Conservation (phyloP, 2,797 vertebrate species). For the Clarias pachynema region DNA sequence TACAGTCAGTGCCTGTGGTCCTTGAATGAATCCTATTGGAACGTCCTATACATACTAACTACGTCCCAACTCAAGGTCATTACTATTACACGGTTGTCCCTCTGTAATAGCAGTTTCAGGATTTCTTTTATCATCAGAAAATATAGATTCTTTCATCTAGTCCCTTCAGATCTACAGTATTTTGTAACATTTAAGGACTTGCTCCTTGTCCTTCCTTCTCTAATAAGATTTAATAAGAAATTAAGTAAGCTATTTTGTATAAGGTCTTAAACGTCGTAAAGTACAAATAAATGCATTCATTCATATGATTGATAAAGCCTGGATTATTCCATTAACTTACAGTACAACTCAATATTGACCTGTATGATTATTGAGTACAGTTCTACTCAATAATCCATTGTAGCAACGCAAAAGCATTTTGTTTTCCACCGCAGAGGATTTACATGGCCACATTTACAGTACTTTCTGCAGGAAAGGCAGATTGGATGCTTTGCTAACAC, state of each 20-base stretch:
- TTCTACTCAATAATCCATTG: neutral
- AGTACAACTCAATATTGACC: neutral
- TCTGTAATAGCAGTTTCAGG: neutral
- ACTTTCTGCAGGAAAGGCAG: neutral
- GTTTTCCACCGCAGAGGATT: neutral
- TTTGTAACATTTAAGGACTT: neutral
- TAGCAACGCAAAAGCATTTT: neutral
- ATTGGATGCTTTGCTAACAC: neutral
- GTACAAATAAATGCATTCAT: too few species aligned
- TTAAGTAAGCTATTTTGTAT: neutral
- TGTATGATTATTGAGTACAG: neutral
- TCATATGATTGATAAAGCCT: neutral
- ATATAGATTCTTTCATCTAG: neutral
- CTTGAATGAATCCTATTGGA: constrained; percentile 3
- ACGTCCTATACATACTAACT: constrained; percentile 38
- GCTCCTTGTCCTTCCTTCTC: neutral
- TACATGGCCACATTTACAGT: neutral
- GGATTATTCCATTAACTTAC: neutral
- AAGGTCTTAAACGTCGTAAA: neutral
- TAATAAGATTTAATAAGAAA: neutral
- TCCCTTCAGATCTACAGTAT: neutral
- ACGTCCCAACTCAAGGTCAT: constrained; percentile 23
- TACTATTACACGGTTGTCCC: neutral
- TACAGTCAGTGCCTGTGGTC: constrained; percentile 18
- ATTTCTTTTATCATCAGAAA: neutral